Conservation (phyloP, 53 echinoderm and acorn worm genomes). For the Patiria pectinifera region DNA sequence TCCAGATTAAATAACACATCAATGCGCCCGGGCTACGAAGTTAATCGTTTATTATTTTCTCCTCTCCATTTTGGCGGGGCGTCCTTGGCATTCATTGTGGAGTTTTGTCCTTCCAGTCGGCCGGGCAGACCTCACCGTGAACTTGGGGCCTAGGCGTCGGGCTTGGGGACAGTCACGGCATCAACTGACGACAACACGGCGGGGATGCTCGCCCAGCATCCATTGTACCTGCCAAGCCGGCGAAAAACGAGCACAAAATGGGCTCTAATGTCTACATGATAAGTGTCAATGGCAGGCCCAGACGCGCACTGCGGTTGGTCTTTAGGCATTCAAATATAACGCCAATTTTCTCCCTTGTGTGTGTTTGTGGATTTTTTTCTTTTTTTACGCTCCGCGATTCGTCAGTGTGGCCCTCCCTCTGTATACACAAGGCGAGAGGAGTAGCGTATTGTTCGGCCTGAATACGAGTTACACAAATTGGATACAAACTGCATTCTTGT, state of each 20-base stretch:
- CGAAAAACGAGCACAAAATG: constrained; percentile 35
- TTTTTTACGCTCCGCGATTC: neutral
- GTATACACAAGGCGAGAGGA: neutral
- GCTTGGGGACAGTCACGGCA: constrained; percentile 30
- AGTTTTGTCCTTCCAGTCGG: constrained; percentile 28
- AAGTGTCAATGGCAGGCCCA: constrained; percentile 48
- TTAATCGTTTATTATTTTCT: constrained; percentile 49
- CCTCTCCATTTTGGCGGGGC: constrained; percentile 27
- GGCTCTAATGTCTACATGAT: constrained; percentile 43
- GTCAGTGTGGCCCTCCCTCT: neutral
- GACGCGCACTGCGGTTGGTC: constrained; percentile 52
- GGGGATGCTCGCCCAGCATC: constrained; percentile 19
- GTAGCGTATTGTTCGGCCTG: constrained; percentile 12
- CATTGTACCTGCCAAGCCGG: constrained; percentile 23
- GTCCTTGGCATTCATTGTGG: constrained; percentile 40
- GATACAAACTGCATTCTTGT: constrained; percentile 48
- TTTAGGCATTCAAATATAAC: constrained; percentile 56
- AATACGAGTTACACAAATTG: constrained; percentile 57
- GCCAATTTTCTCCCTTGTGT: constrained; percentile 19
- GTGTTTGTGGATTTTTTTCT: constrained; percentile 13
- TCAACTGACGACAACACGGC: constrained; percentile 53
- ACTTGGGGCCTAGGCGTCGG: constrained; percentile 56
- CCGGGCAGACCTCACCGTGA: constrained; percentile 37
- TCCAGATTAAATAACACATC: constrained; percentile 65
- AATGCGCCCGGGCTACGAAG: constrained; percentile 40